Base-by-base conservation (phyloP, 2,888 invertebrate genomes). In the Cacoxenus indagator region DNA sequence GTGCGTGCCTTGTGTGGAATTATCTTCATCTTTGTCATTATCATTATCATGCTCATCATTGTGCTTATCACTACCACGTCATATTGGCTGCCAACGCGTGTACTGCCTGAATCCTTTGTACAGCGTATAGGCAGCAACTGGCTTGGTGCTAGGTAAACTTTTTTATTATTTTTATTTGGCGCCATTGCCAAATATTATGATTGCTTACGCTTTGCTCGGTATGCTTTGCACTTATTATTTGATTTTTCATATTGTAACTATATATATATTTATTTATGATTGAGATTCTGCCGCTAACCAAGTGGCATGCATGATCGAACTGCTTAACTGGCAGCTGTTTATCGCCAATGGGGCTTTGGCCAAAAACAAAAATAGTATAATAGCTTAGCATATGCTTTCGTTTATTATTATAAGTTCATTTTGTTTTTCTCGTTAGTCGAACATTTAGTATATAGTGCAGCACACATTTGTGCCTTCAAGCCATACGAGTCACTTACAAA, bases 21-120 rank as follows among this genome's bases (percentile, higher is more conserved):
- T 59, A 62, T 57, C 59, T 59, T 51, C 17, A 22, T 46, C 54
- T 43, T 22, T n/a, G n/a, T n/a, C n/a, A n/a, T 57, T 43, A 37
- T 46, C 11, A 5, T 62, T 74, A 74, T 76, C 71, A 73, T 75
- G 73, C 73, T 74, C 43, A 43, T 61, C 43, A 55, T 1, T 27
- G 29, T 55, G 2, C 19, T 43, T 17, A 61, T 61, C 61, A 61
- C 22, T 22, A 61, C 37, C 61, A 43, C 37, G 14, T 61, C 22
- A 61, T 61, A 2, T 3, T 51, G 3, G 8, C 22, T 29, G 54
- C 6, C 54, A 29, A 37, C 59, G 37, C 76, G 66, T 71, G 67
- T 72, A 62, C 69, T 66, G 59, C 67, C 55, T 57, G 64, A 67
- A 51, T 51, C 51, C 51, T 51, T 51, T 8, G 14, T 51, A 51